Evolutionary conservation across 2,797 vertebrate species (phyloP), one percentile per base, ranked within the genome.

Genomic region (Myotis pilosus): DNA sequence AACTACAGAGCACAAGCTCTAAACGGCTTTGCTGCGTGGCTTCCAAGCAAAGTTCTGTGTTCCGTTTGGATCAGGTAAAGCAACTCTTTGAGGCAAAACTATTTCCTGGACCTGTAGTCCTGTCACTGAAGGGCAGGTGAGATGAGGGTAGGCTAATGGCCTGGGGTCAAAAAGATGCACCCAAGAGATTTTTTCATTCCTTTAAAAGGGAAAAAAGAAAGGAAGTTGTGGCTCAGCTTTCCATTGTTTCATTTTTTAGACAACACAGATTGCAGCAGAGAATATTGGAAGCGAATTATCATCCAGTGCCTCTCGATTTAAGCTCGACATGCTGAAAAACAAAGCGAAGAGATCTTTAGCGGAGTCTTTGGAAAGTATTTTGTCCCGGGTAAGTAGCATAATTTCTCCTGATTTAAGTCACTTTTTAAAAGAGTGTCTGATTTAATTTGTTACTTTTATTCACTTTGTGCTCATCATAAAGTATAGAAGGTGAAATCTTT

Each of bases 311-410:
- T 97, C 99, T 0, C 98, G 99, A 25, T 99, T 99, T 97, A 98
- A 98, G 94, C 98, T 99, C 41, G 99, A 99, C 80, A 98, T 99
- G 97, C 98, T 99, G 82, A 99, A 99, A 97, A 99, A 98, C 94
- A 99, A 99, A 98, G 99, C 99, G 1, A 99, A 99, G 96, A 98
- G 99, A 74, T 99, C 99, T 28, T 98, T 99, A 71, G 99, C 99
- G 5, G 96, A 97, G 17, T 97, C 97, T 51, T 64, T 97, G 33
- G 96, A 97, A 87, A 97, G 92, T 64, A 97, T 97, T 87, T 74
- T 96, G 93, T 96, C 97, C 47, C 98, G 98, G 96, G 98, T 98
- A 98, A 98, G 98, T 97, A 95, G 78, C 30, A 38, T 92, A 16
- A 13, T 74, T 64, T 75, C 41, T 76, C 71, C 71, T 51, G 2